These are phyloP conservation scores for Bucco capensis DNA, from an alignment of 2,113 vertebrate genomes.

Conservation along the genomic window DNA sequence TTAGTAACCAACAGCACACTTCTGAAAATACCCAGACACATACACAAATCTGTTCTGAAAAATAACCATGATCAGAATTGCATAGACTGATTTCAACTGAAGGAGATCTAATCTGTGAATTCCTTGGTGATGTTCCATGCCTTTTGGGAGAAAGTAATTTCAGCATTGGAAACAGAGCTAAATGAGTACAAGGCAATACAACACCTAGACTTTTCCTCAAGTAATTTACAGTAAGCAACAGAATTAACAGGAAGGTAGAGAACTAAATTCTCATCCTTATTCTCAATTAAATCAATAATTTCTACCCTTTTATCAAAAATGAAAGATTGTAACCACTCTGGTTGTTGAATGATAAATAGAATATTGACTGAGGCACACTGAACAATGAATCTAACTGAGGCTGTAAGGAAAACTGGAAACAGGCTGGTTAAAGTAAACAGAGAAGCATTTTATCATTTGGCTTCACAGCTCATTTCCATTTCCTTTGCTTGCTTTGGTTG, in stretches of 20 bases:
- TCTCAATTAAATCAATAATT: slow-evolving; percentile 10
- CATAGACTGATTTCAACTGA: background rate
- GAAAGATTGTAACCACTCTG: background rate
- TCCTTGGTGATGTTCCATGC: background rate
- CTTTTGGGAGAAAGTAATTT: background rate
- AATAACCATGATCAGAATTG: background rate
- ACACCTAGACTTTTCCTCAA: background rate
- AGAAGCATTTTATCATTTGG: background rate
- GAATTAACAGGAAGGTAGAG: background rate
- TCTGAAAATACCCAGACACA: background rate
- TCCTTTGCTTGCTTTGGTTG: background rate
- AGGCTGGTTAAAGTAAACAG: background rate
- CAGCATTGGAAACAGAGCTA: background rate
- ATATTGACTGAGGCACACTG: background rate
- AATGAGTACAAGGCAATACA: background rate
- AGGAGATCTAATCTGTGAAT: background rate
- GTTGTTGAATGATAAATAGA: background rate
- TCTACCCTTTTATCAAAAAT: background rate
- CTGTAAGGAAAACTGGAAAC: background rate
- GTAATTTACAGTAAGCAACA: background rate
- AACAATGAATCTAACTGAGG: background rate
- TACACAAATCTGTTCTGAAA: background rate
- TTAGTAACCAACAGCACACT: background rate
- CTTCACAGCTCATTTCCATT: background rate
- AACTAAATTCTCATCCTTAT: background rate